phyloP scores from a whole-genome alignment of 2,113 vertebrate genomes.

The Alouatta palliata region DNA sequence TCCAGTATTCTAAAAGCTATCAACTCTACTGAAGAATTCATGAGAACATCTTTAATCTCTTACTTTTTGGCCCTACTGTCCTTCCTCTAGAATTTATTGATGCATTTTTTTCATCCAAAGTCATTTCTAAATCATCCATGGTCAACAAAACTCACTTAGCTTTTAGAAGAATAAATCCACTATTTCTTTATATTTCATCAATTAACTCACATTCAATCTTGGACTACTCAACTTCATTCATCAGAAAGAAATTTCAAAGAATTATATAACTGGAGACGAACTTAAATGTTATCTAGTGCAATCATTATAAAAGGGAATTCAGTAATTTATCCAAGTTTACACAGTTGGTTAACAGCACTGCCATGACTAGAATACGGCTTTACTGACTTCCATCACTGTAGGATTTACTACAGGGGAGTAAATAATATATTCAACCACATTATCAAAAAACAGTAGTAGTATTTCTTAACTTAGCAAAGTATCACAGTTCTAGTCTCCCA shows the following conservation, averaged over 20 bases:
- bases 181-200: conserved; percentile 36
- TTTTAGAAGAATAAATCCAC: conserved; percentile 24
- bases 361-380: not conserved
- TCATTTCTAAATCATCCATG: conserved; percentile 27
- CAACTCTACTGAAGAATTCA: conserved; percentile 18
- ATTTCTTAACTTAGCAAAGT: conserved; percentile 38
- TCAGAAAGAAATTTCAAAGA: conserved; percentile 20
- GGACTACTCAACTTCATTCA: not conserved
- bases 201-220: conserved; percentile 28
- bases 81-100: conserved; percentile 35
- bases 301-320: conserved; percentile 36
- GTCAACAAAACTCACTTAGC: conserved; percentile 18
- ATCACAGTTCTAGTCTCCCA: not conserved
- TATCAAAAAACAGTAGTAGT: not conserved
- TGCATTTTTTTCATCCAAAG: not conserved
- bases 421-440: conserved; percentile 9
- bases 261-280: not conserved
- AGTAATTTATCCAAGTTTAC: conserved; percentile 32
- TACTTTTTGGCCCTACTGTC: not conserved
- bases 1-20: conserved; percentile 22
- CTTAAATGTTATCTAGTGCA: conserved; percentile 1
- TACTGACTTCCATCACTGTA: not conserved
- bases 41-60: not conserved
- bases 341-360: not conserved
- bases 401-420: not conserved